Base-by-base conservation (phyloP, 2,113 vertebrate species). In the Xyrauchen texanus region DNA sequence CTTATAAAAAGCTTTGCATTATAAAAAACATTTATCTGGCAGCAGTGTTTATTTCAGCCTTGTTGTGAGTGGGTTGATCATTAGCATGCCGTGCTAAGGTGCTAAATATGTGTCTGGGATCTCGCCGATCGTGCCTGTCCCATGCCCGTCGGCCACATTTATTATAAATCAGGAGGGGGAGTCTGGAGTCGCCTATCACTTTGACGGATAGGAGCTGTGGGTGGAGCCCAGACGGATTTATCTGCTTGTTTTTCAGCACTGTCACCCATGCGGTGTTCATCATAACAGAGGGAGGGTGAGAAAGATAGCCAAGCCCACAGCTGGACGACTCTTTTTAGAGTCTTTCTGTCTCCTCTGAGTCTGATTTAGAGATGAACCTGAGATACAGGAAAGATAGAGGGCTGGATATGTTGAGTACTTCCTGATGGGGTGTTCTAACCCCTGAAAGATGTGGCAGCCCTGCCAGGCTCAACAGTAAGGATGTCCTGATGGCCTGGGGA, bases 201-300 rank as follows among this genome's bases (percentile, higher is more conserved):
- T 51, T 73, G 82, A 80, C 64, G 53, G 82, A 83, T 81, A 68
- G 82, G 42, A 12, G 12, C 42, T 68, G 47, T 44, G 46, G 74
- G 72, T 52, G 15, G n/a, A 21, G 61, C 61, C 68, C 68, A 11
- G 82, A 44, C 73, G 66, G 78, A 83, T 81, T 77, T 77, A 81
- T 83, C 74, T 49, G 49, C 63, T 77, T 81, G 78, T 80, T 83
- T 76, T 80, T 70, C 68, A 68, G 72, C 67, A 44, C 45, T 62
- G 74, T 77, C 68, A 67, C 62, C 63, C 75, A 11, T 68, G 68
- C 10, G 70, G 63, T 64, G 82, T 78, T 78, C 75, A 62, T 84
- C 79, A 84, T 3, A 34, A 51, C 71, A 8, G 16, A 63, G 46
- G 4, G 45, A 13, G 13, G 21, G 44, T 4, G 52, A 42, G 51